Conservation (phyloP, 37 sponge, comb jelly and placozoan genomes). For the Aphrocallistes beatrix region DNA sequence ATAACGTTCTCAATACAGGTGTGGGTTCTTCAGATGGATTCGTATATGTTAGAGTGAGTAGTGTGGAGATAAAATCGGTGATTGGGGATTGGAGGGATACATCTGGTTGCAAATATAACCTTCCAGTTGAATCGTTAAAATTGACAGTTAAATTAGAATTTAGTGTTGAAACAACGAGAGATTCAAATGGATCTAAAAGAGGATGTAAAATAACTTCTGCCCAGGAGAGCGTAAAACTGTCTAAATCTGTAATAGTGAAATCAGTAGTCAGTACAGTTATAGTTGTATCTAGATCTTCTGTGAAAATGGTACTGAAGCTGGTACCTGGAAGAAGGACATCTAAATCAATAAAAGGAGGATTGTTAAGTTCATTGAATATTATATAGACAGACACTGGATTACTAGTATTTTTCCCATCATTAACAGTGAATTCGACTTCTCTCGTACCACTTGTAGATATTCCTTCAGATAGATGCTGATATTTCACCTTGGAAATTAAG, state of each 20-base stretch:
- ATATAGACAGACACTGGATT: conserved; percentile 34
- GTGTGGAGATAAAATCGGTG: conserved; percentile 18
- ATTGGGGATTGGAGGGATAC: neutral
- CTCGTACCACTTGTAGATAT: conserved; percentile 22
- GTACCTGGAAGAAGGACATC: conserved; percentile 41
- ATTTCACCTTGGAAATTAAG: conserved; percentile 24
- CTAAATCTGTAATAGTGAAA: neutral
- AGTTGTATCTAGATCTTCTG: conserved; percentile 22
- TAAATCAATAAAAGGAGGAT: conserved; percentile 59
- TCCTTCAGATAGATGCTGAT: conserved; percentile 24
- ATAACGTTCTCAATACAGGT: conserved; percentile 18
- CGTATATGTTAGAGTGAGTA: conserved; percentile 32
- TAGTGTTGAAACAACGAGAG: neutral
- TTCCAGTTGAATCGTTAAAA: neutral
- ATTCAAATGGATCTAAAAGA: neutral
- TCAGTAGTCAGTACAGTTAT: neutral
- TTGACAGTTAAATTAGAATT: neutral
- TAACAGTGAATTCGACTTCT: conserved; percentile 33
- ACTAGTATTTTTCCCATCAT: conserved; percentile 28
- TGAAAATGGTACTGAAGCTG: conserved; percentile 22
- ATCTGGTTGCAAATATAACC: neutral
- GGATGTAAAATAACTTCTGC: neutral
- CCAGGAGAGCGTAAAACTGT: neutral
- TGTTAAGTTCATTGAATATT: conserved; percentile 35
- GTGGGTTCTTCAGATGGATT: conserved; percentile 58